A percentile compares a stretch with the other conserved stretches of the same genome.
Evolutionary conservation across 2,113 vertebrate genomes (phyloP).

Genomic region (Phrynosoma blainvillii): DNA sequence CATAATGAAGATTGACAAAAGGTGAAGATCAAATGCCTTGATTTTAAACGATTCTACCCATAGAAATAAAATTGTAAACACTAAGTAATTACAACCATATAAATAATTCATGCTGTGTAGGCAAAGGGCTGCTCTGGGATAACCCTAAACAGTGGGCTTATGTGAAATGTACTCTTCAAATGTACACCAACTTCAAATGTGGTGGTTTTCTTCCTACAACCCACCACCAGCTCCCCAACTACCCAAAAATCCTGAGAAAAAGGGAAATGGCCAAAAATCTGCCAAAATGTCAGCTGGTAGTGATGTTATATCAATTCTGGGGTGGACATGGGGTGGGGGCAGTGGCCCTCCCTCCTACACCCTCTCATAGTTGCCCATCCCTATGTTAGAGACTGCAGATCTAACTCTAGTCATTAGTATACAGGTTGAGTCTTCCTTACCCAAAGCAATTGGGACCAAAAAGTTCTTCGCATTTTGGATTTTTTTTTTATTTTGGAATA

Average conservation of each 20-base stretch:
- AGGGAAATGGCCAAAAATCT: too few species aligned
- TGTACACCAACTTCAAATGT: neutral
- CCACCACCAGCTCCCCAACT: too few species aligned
- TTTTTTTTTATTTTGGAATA: too few species aligned
- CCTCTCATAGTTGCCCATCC: too few species aligned
- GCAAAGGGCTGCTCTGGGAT: slow-evolving; percentile 27
- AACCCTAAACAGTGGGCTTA: slow-evolving; percentile 31
- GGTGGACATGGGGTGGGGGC: too few species aligned
- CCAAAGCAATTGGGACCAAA: too few species aligned
- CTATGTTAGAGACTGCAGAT: neutral
- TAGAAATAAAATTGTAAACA: slow-evolving; percentile 65
- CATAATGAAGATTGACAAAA: slow-evolving; percentile 65
- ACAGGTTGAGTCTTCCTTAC: neutral
- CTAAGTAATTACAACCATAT: slow-evolving; percentile 63
- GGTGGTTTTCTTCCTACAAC: too few species aligned
- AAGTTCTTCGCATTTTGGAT: too few species aligned
- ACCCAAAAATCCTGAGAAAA: too few species aligned
- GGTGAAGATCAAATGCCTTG: slow-evolving; percentile 58
- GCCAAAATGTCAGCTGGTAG: too few species aligned
- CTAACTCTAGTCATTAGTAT: neutral
- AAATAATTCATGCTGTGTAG: slow-evolving; percentile 61
- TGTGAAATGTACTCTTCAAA: neutral
- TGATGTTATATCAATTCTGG: too few species aligned
- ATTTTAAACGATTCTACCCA: slow-evolving; percentile 66
- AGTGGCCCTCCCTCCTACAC: too few species aligned